Percentiles rank a stretch among this genome's conserved stretches.
Conservation (phyloP, 2,113 vertebrate genomes). For the Rallus limicola region DNA sequence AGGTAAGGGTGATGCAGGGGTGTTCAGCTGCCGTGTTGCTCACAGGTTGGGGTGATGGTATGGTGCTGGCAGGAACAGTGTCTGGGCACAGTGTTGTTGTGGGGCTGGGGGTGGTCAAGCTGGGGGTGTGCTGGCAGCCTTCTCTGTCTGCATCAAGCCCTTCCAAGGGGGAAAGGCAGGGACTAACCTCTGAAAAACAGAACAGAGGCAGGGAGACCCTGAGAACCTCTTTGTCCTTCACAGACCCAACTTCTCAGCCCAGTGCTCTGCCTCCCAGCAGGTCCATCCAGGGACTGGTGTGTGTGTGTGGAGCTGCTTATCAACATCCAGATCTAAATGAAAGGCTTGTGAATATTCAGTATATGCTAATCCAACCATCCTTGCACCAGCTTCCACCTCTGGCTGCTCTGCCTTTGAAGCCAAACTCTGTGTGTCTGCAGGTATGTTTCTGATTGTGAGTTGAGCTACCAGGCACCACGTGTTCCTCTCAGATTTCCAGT, state of each 20-base stretch:
- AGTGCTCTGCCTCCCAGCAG: background rate
- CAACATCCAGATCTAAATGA: background rate
- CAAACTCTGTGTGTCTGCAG: background rate
- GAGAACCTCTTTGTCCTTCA: background rate
- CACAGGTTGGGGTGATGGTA: rapidly evolving
- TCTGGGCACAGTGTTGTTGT: background rate
- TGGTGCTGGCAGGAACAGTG: background rate
- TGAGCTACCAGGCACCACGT: background rate
- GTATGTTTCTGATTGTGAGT: background rate
- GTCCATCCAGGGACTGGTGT: background rate
- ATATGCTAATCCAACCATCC: background rate
- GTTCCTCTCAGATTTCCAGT: background rate
- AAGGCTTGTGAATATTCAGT: background rate
- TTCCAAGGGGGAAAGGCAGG: background rate
- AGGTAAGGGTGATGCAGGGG: rapidly evolving
- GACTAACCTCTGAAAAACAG: background rate
- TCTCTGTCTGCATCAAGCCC: rapidly evolving
- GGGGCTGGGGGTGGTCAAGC: background rate
- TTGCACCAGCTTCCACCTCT: background rate
- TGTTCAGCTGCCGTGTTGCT: rapidly evolving
- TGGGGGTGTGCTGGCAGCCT: background rate
- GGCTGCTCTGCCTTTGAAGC: background rate
- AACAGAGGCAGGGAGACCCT: background rate
- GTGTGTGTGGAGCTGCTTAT: background rate
- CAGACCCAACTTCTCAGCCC: background rate